phyloP scores from a whole-genome alignment of 1,140 invertebrate genomes.

The Drosophila ogumai region DNA sequence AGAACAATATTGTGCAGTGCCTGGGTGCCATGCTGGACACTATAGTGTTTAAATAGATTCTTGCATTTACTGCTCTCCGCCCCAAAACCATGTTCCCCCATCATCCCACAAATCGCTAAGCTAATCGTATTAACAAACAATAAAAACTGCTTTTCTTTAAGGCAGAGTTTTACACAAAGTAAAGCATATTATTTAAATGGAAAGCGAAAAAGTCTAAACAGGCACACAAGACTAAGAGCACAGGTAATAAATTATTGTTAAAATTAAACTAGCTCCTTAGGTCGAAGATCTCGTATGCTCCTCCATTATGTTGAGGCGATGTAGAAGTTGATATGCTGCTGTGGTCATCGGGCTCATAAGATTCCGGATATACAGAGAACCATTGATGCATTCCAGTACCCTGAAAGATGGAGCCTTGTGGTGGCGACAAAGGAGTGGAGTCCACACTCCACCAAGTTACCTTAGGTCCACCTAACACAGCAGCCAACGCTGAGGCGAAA shows the following conservation, averaged over 20 bases:
- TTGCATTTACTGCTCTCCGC: conserved; percentile 39
- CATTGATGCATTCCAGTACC: background rate
- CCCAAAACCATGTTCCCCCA: conserved; percentile 15
- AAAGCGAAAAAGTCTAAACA: background rate
- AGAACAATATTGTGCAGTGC: conserved; percentile 99
- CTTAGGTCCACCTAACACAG: background rate
- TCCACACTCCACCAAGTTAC: background rate
- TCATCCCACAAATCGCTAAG: conserved; percentile 48
- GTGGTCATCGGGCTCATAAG: background rate
- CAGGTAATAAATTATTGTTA: background rate
- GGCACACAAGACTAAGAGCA: background rate
- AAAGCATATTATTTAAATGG: background rate
- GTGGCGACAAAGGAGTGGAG: background rate
- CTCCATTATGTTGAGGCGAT: background rate
- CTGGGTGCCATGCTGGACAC: conserved; percentile 99
- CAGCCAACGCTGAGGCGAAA: background rate
- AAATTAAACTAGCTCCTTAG: background rate
- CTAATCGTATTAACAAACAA: conserved; percentile 46
- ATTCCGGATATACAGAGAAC: background rate
- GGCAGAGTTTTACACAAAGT: conserved; percentile 69
- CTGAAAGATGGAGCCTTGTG: background rate
- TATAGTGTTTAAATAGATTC: conserved; percentile 92
- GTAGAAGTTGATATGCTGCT: background rate
- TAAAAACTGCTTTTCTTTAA: conserved; percentile 65
- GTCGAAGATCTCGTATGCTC: background rate